Evolutionary conservation across 2,113 vertebrate genomes (phyloP).

Genomic region (Eulacestoma nigropectus): DNA sequence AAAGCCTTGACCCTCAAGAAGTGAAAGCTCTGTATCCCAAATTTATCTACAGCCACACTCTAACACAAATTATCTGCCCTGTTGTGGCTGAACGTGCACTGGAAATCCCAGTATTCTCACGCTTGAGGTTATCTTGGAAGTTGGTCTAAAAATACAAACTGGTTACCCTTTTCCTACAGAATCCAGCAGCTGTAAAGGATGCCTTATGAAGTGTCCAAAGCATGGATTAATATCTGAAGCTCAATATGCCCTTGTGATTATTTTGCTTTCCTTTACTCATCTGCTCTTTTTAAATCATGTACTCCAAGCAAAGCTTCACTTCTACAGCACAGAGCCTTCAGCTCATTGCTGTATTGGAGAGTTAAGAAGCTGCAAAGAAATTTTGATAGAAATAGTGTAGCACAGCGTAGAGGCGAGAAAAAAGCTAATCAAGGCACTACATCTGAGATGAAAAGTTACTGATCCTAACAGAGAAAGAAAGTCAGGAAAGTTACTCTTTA

Average conservation of each 20-base stretch:
- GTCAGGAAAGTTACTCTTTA: neutral
- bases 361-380: neutral
- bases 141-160: neutral
- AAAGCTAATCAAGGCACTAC: neutral
- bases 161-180: neutral
- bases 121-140: neutral
- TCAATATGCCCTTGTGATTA: neutral
- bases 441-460: slow-evolving; percentile 20
- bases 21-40: neutral
- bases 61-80: neutral
- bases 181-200: neutral
- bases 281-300: neutral
- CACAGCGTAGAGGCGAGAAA: neutral
- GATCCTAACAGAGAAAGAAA: neutral
- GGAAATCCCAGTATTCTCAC: no score
- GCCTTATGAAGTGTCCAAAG: neutral
- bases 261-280: neutral
- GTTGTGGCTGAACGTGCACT: accelerated
- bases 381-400: neutral
- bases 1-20: neutral
- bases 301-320: neutral
- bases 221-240: neutral
- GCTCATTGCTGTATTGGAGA: neutral
- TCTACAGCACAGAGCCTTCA: neutral
- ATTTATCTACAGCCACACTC: neutral